Percentiles rank a stretch among this genome's conserved stretches.
These are phyloP conservation scores for Caerostris extrusa DNA, from an alignment of 1,140 invertebrate species.

Conservation along the genomic window DNA sequence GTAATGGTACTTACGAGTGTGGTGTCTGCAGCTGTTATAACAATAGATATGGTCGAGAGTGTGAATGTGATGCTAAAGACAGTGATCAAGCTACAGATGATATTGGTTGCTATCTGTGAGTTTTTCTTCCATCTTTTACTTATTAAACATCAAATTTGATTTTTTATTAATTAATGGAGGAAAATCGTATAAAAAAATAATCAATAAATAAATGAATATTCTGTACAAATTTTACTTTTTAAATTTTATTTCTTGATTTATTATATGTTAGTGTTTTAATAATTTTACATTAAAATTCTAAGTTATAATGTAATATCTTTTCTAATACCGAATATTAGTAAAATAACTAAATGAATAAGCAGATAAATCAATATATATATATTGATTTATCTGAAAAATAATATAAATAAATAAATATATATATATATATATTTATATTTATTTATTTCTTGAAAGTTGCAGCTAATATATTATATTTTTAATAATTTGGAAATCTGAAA, in stretches of 20 bases:
- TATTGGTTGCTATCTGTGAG: slow-evolving; percentile 77
- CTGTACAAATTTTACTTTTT: neutral
- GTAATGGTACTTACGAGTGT: slow-evolving; percentile 85
- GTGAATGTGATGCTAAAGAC: slow-evolving; percentile 88
- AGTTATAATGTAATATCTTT: too few species aligned
- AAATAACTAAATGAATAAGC: too few species aligned
- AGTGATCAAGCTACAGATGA: slow-evolving; percentile 78
- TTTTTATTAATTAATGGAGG: too few species aligned
- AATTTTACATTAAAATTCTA: too few species aligned
- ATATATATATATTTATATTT: neutral
- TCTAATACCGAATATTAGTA: too few species aligned
- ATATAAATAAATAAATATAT: too few species aligned
- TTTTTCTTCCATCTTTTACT: neutral
- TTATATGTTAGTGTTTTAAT: too few species aligned
- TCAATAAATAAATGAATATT: neutral
- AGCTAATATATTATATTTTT: neutral
- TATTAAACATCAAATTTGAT: too few species aligned
- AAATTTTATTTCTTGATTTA: neutral
- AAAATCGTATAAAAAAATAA: too few species aligned
- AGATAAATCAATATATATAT: too few species aligned
- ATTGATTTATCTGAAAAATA: too few species aligned
- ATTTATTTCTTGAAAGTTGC: neutral
- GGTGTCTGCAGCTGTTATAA: slow-evolving; percentile 93
- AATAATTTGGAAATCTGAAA: neutral
- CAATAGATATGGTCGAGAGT: slow-evolving; percentile 90